Percentiles rank a stretch among this genome's conserved stretches.
Conservation (phyloP, 1,140 invertebrate species). For the Euura saliciscinereae region DNA sequence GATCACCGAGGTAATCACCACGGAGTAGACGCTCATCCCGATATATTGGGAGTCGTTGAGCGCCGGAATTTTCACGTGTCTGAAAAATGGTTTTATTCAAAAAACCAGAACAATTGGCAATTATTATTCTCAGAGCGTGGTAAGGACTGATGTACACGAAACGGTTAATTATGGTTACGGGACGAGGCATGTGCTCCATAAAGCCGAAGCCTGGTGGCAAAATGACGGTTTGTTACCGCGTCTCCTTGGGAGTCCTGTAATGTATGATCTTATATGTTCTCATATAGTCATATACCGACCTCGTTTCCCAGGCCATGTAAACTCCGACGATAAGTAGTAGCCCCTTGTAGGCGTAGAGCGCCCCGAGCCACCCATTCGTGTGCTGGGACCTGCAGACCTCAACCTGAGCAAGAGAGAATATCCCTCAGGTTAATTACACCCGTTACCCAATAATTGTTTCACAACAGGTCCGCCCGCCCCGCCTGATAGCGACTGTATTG, state of each 20-base stretch:
- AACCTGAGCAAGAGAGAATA: slow-evolving; percentile 64
- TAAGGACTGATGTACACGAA: not conserved
- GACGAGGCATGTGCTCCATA: too few relatives aligned
- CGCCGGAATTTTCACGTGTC: slow-evolving; percentile 95
- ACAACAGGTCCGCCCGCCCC: not conserved
- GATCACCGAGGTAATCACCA: slow-evolving; percentile 85
- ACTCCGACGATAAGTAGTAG: slow-evolving; percentile 86
- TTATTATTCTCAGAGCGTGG: not conserved
- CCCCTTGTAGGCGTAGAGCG: slow-evolving; percentile 89
- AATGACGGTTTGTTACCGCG: too few relatives aligned
- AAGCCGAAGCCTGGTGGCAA: too few relatives aligned
- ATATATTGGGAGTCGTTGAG: slow-evolving; percentile 98
- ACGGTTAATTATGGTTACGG: too few relatives aligned
- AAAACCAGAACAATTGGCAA: too few relatives aligned
- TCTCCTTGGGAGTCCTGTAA: too few relatives aligned
- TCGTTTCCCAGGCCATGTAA: slow-evolving; percentile 98
- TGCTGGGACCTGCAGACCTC: slow-evolving; percentile 87
- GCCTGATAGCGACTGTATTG: not conserved
- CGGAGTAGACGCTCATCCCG: slow-evolving; percentile 90
- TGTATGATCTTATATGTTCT: too few relatives aligned
- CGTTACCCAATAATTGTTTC: slow-evolving; percentile 22
- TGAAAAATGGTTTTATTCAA: slow-evolving; percentile 31
- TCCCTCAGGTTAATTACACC: slow-evolving; percentile 28
- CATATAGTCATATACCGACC: slow-evolving; percentile 42
- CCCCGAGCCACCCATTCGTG: slow-evolving; percentile 85